Evolutionary conservation across 2,113 vertebrate genomes (phyloP).

Genomic region (Gobiocypris rarus): DNA sequence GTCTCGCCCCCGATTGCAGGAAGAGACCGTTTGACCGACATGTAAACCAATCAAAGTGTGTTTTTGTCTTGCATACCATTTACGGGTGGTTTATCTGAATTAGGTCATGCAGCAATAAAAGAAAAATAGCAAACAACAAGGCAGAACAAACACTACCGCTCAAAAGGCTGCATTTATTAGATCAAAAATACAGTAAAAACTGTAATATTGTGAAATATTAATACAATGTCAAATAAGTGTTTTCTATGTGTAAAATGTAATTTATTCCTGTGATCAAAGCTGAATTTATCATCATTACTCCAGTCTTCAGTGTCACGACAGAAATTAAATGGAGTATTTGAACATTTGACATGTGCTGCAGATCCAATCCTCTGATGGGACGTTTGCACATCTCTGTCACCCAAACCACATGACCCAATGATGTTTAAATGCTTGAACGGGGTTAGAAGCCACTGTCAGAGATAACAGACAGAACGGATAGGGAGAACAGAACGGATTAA

Average conservation of each 20-base stretch:
- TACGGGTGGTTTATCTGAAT: not conserved
- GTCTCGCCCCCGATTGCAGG: not conserved
- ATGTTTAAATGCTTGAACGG: constrained; percentile 41
- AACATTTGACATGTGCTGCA: not conserved
- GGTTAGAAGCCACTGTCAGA: constrained; percentile 33
- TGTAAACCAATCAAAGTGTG: not conserved
- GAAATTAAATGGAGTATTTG: not conserved
- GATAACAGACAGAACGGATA: constrained; percentile 38
- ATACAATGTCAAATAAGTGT: too few relatives aligned
- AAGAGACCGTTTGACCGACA: too few relatives aligned
- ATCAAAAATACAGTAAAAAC: too few relatives aligned
- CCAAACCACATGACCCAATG: constrained; percentile 3
- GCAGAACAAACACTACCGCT: too few relatives aligned
- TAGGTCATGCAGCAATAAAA: not conserved
- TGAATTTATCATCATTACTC: too few relatives aligned
- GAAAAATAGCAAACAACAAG: not conserved
- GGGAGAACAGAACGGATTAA: constrained; percentile 37
- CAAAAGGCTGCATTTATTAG: too few relatives aligned
- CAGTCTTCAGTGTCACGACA: too few relatives aligned
- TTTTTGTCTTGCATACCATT: not conserved
- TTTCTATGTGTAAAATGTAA: too few relatives aligned
- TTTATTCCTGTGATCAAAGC: too few relatives aligned
- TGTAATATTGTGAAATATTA: too few relatives aligned
- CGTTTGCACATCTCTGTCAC: not conserved
- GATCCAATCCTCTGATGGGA: not conserved